phyloP scores from a whole-genome alignment of 2,888 invertebrate species.

The Drosophila quinaria region DNA sequence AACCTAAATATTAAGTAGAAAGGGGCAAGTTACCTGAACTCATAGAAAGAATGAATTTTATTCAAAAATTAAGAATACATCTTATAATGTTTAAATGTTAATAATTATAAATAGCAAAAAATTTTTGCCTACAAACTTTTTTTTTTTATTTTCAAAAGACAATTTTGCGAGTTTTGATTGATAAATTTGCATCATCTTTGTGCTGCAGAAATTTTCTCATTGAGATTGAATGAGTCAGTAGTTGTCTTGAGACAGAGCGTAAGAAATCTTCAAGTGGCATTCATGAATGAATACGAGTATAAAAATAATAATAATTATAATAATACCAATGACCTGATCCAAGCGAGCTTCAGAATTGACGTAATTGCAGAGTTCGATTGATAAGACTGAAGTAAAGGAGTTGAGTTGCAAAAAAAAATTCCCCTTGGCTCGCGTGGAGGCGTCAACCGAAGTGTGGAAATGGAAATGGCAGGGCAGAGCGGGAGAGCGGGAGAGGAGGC shows the following conservation, averaged over 20 bases:
- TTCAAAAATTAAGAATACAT: no score
- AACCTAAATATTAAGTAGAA: no score
- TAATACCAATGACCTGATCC: slow-evolving; percentile 37
- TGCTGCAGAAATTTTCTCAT: background rate
- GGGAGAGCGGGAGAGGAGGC: background rate
- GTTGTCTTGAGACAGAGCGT: background rate
- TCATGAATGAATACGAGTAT: background rate
- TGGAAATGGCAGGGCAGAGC: background rate
- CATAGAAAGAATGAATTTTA: no score
- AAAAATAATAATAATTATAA: slow-evolving; percentile 18
- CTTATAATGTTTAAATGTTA: no score
- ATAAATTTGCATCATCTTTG: background rate
- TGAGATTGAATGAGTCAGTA: slow-evolving; percentile 15
- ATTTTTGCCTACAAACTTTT: background rate
- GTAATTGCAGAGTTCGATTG: slow-evolving; percentile 31
- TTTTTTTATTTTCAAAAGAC: background rate
- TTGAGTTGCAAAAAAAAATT: slow-evolving; percentile 26
- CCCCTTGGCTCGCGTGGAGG: slow-evolving; percentile 19
- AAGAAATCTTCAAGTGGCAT: slow-evolving; percentile 4
- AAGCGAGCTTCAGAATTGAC: slow-evolving; percentile 32
- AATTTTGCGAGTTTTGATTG: background rate
- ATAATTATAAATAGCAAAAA: background rate
- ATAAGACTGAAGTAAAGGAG: slow-evolving; percentile 39
- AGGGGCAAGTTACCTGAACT: no score
- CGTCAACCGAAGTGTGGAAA: background rate